These are phyloP conservation scores for Phoebastria nigripes DNA, from an alignment of 2,797 vertebrate species.

Conservation along the genomic window DNA sequence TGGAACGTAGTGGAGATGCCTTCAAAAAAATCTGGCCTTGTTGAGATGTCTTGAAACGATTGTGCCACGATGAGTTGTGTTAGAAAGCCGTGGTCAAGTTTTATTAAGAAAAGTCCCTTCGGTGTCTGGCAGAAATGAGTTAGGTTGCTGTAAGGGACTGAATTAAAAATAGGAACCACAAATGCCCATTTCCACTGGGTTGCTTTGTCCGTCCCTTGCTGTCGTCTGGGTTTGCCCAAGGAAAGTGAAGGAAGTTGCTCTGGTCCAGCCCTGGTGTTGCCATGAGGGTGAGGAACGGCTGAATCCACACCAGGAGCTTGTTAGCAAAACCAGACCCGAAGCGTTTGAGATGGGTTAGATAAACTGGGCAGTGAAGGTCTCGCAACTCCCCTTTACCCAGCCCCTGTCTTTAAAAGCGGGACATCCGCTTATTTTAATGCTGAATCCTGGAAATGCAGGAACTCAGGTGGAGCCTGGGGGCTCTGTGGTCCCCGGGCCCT, in stretches of 20 bases:
- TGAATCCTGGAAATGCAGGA: not conserved
- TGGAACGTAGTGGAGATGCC: not conserved
- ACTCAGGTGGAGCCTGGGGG: not conserved
- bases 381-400: accelerated
- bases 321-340: not conserved
- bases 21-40: not conserved
- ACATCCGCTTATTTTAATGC: accelerated
- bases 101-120: not conserved
- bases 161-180: not conserved
- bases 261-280: not conserved
- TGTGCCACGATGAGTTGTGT: not conserved
- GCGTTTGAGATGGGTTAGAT: accelerated
- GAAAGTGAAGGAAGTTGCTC: not conserved
- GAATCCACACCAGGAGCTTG: not conserved
- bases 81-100: accelerated
- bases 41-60: not conserved
- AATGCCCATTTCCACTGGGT: accelerated
- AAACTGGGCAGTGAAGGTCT: accelerated
- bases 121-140: not conserved
- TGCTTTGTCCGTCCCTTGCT: no score
- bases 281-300: not conserved
- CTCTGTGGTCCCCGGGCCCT: accelerated
- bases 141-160: not conserved
- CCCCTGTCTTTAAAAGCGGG: accelerated
- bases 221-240: not conserved